These are phyloP conservation scores for Beroe forskalii DNA, from an alignment of 37 sponge, comb jelly and placozoan species.

Conservation along the genomic window DNA sequence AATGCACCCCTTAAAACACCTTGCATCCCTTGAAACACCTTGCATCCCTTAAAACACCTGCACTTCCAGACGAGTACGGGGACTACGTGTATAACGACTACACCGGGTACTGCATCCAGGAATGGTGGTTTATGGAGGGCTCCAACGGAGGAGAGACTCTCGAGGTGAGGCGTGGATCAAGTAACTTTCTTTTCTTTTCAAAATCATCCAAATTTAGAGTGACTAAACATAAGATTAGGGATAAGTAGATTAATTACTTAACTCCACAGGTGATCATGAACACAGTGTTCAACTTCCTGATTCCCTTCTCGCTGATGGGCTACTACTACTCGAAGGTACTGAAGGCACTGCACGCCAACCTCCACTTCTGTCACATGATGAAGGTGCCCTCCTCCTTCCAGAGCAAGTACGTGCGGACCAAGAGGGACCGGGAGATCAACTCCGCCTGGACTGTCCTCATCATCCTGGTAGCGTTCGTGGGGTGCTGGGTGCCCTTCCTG, in stretches of 20 bases:
- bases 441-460: conserved; percentile 64
- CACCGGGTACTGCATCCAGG: conserved; percentile 60
- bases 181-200: too few species aligned
- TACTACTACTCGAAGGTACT: conserved; percentile 63
- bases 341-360: conserved; percentile 56
- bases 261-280: conserved; percentile 25
- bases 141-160: conserved; percentile 16
- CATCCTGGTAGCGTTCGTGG: conserved; percentile 34
- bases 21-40: too few species aligned
- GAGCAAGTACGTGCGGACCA: conserved; percentile 18
- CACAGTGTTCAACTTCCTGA: conserved; percentile 51
- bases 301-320: conserved; percentile 38
- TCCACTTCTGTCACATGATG: conserved; percentile 58
- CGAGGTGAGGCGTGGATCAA: conserved; percentile 7
- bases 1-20: too few species aligned
- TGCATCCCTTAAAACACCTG: too few species aligned
- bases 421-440: conserved; percentile 61
- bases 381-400: conserved; percentile 60
- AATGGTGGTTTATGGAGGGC: conserved; percentile 26
- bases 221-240: too few species aligned
- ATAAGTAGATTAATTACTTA: too few species aligned
- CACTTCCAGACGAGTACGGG: background rate
- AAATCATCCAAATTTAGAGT: too few species aligned
- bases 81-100: conserved; percentile 61
- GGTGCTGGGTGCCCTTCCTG: conserved; percentile 53